Evolutionary conservation across 2,113 vertebrate species (phyloP).

Genomic region (Mus pahari): DNA sequence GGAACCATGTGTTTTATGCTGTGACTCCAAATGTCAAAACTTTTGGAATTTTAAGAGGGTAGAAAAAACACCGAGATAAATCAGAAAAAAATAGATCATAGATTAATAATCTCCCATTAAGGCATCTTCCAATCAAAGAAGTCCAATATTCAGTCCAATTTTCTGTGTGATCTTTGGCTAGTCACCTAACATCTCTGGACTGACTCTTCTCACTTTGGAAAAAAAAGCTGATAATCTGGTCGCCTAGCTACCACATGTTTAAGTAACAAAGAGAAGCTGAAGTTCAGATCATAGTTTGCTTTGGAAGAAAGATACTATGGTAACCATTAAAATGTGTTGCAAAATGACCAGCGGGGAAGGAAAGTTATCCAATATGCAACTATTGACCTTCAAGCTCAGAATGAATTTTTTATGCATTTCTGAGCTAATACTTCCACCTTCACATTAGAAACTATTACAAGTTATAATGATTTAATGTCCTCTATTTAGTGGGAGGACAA

Average conservation of each 20-base stretch:
- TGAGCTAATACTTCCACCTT: slow-evolving; percentile 74
- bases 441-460: slow-evolving; percentile 76
- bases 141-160: background rate
- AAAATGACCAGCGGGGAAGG: slow-evolving; percentile 67
- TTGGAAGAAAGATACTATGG: slow-evolving; percentile 39
- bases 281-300: slow-evolving; percentile 20
- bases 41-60: slow-evolving; percentile 52
- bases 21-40: background rate
- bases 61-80: slow-evolving; percentile 30
- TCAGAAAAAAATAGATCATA: slow-evolving; percentile 17
- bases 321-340: slow-evolving; percentile 41
- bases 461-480: slow-evolving; percentile 76
- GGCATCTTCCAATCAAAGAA: background rate
- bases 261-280: slow-evolving; percentile 27
- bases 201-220: slow-evolving; percentile 16
- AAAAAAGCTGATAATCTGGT: background rate
- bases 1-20: slow-evolving; percentile 49
- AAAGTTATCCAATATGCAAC: slow-evolving; percentile 53
- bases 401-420: slow-evolving; percentile 68
- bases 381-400: slow-evolving; percentile 71
- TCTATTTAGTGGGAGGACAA: slow-evolving; percentile 71
- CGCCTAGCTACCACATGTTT: background rate
- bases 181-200: slow-evolving; percentile 31
- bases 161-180: slow-evolving; percentile 32
- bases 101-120: background rate